Conservation (phyloP, 2,113 vertebrate genomes). For the human (Homo sapiens) region DNA sequence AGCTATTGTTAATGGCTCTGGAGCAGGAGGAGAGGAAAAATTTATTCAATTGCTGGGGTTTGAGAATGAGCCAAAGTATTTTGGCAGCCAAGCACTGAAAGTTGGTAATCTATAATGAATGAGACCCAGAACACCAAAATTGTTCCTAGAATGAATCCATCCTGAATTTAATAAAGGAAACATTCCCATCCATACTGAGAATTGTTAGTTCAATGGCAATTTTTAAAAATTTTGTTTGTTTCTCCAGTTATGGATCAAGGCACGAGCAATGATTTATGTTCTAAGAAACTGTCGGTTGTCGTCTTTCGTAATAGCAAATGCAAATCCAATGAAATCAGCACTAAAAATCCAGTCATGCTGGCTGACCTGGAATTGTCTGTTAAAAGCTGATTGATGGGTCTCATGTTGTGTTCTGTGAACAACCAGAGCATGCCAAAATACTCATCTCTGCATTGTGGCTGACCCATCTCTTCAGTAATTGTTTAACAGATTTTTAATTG, state of each 20-base stretch:
- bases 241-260: background rate
- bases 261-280: conserved; percentile 6
- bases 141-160: background rate
- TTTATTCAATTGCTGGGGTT: conserved; percentile 1
- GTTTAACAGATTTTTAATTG: background rate
- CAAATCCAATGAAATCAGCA: conserved; percentile 27
- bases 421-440: background rate
- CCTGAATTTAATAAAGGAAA: conserved; percentile 22
- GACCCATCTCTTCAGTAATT: background rate
- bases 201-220: background rate
- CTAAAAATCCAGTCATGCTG: conserved; percentile 24
- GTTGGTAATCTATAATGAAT: conserved; percentile 38
- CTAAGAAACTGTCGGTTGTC: background rate
- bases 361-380: conserved; percentile 47
- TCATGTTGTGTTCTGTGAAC: background rate
- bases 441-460: background rate
- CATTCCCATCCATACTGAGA: background rate
- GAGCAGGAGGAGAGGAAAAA: conserved; percentile 18
- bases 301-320: background rate
- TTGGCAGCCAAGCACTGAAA: conserved; percentile 39
- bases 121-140: background rate
- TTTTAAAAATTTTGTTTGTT: background rate
- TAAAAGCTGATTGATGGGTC: background rate
- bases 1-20: background rate
- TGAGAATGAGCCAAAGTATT: conserved; percentile 47